A percentile compares a stretch with the other conserved stretches of the same genome.
Evolutionary conservation across 2,797 vertebrate genomes (phyloP).

Genomic region (Pipistrellus kuhlii): DNA sequence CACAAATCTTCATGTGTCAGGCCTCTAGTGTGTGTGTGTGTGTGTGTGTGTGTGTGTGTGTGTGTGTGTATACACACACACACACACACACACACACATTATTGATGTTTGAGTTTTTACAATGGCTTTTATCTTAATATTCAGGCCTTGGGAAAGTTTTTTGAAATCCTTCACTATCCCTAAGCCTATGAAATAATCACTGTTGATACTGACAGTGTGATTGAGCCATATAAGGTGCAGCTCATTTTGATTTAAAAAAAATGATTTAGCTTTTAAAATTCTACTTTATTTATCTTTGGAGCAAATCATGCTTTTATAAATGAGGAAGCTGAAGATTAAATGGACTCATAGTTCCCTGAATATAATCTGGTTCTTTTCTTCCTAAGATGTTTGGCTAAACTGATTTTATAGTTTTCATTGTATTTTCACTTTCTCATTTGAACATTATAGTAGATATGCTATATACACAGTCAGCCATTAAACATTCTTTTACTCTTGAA

Average conservation of each 20-base stretch:
- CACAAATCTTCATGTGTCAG: too few species aligned
- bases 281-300: constrained; percentile 20
- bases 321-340: constrained; percentile 41
- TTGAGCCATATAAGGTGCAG: not conserved
- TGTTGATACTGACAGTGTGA: not conserved
- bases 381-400: constrained; percentile 13
- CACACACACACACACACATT: too few species aligned
- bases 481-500: not conserved
- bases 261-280: constrained; percentile 18
- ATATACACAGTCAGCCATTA: not conserved
- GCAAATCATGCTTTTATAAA: constrained; percentile 3
- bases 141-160: not conserved
- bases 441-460: not conserved
- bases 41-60: too few species aligned
- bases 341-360: not conserved
- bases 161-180: not conserved
- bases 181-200: not conserved
- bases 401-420: constrained; percentile 37
- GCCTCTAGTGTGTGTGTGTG: too few species aligned
- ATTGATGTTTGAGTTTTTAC: not conserved
- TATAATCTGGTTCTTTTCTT: constrained; percentile 54
- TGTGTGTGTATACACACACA: too few species aligned
- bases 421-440: constrained; percentile 48
- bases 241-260: not conserved
- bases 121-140: not conserved